Evolutionary conservation across 2,113 vertebrate species (phyloP).

Genomic region (Bungarus multicinctus): DNA sequence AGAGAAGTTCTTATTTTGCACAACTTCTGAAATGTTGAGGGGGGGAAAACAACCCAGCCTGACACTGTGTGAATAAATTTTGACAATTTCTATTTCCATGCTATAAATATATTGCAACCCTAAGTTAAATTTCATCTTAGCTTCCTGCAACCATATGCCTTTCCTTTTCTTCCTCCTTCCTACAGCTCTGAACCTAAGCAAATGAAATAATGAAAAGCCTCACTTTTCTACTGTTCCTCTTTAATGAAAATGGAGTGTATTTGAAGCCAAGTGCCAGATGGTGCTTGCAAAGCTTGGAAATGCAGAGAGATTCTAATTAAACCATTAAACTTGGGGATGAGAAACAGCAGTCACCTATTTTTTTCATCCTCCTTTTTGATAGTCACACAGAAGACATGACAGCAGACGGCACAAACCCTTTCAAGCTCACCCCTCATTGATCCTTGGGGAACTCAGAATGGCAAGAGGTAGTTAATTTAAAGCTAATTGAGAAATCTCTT

Average conservation of each 20-base stretch:
- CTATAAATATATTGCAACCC: constrained; percentile 25
- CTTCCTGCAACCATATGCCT: constrained; percentile 5
- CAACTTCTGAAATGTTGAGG: background rate
- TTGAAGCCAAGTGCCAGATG: constrained; percentile 69
- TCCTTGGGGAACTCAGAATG: constrained; percentile 68
- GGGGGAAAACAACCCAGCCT: background rate
- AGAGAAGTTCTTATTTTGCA: background rate
- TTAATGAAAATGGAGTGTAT: constrained; percentile 56
- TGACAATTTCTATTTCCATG: constrained; percentile 20
- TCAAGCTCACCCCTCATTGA: constrained; percentile 46
- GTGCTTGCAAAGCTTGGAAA: constrained; percentile 66
- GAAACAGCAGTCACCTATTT: constrained; percentile 58
- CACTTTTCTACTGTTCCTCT: constrained; percentile 56
- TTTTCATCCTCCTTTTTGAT: constrained; percentile 30
- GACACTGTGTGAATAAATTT: background rate
- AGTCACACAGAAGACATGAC: constrained; percentile 40
- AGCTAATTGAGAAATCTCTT: constrained; percentile 73
- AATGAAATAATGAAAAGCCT: constrained; percentile 47
- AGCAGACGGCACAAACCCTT: constrained; percentile 48
- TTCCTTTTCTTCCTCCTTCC: background rate
- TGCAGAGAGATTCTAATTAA: constrained; percentile 73
- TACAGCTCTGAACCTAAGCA: constrained; percentile 23
- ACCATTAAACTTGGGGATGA: constrained; percentile 69
- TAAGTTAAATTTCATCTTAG: constrained; percentile 15
- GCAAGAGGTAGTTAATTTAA: constrained; percentile 76